phyloP scores from a whole-genome alignment of 2,888 invertebrate species.

The Euplexia lucipara region DNA sequence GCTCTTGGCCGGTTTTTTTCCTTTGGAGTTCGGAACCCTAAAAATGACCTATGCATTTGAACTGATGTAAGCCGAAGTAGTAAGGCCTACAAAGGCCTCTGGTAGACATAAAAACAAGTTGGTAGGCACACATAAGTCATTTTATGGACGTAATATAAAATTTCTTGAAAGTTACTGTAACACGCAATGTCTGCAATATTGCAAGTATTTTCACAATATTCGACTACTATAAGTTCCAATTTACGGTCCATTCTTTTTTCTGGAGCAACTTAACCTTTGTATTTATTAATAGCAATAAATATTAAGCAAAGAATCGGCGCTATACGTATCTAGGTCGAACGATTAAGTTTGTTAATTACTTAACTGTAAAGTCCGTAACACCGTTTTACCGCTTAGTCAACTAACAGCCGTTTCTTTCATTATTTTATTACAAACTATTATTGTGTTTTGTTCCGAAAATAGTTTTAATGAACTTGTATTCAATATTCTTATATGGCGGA shows the following conservation, averaged over 20 bases:
- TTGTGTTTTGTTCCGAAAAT: constrained; percentile 22
- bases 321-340: constrained; percentile 54
- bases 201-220: constrained; percentile 21
- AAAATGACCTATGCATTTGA: too few species aligned
- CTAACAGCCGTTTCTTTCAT: constrained; percentile 49
- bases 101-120: too few species aligned
- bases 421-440: constrained; percentile 40
- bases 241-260: constrained; percentile 15
- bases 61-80: too few species aligned
- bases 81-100: too few species aligned
- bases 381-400: constrained; percentile 28
- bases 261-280: constrained; percentile 37
- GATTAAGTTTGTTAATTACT: constrained; percentile 60
- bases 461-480: constrained; percentile 13
- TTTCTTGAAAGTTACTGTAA: background rate
- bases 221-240: constrained; percentile 10
- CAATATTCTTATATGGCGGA: background rate
- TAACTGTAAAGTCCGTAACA: constrained; percentile 56
- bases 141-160: too few species aligned
- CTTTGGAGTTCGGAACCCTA: too few species aligned
- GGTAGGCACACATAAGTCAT: too few species aligned
- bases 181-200: constrained; percentile 1
- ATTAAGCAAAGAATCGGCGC: constrained; percentile 44
- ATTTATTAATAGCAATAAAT: constrained; percentile 48
- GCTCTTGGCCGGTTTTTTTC: too few species aligned